phyloP scores from a whole-genome alignment of 2,113 vertebrate genomes.

The Speoplatyrhinus poulsoni region DNA sequence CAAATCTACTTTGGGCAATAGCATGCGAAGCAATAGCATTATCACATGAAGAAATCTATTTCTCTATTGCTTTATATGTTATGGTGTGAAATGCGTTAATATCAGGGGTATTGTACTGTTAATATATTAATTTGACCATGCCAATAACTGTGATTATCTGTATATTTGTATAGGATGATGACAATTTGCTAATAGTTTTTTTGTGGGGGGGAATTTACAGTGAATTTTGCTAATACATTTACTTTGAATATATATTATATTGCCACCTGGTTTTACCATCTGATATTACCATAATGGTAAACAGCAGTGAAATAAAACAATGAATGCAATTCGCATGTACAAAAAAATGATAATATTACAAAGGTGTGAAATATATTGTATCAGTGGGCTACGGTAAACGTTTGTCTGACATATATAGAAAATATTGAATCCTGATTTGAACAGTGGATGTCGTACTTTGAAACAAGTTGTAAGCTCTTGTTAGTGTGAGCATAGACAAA shows the following conservation, averaged over 20 bases:
- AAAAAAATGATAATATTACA: not conserved
- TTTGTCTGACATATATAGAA: not conserved
- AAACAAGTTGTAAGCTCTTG: conserved; percentile 48
- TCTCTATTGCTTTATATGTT: too few relatives aligned
- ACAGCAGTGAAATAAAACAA: not conserved
- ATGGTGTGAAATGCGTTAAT: not conserved
- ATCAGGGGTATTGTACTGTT: not conserved
- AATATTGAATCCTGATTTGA: conserved; percentile 16
- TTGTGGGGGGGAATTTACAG: not conserved
- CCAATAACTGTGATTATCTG: not conserved
- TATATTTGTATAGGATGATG: not conserved
- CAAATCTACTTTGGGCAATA: too few relatives aligned
- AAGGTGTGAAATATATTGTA: not conserved
- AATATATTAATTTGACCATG: not conserved
- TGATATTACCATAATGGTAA: not conserved
- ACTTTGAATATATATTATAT: not conserved
- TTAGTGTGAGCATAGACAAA: conserved; percentile 22
- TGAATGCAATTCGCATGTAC: not conserved
- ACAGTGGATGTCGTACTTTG: conserved; percentile 37
- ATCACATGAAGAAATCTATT: too few relatives aligned
- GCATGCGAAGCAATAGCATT: too few relatives aligned
- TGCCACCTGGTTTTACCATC: not conserved
- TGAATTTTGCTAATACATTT: not conserved
- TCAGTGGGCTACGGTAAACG: not conserved
- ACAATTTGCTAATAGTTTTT: not conserved